Evolutionary conservation across 2,797 vertebrate species (phyloP).

Genomic region (Sebastes minor): DNA sequence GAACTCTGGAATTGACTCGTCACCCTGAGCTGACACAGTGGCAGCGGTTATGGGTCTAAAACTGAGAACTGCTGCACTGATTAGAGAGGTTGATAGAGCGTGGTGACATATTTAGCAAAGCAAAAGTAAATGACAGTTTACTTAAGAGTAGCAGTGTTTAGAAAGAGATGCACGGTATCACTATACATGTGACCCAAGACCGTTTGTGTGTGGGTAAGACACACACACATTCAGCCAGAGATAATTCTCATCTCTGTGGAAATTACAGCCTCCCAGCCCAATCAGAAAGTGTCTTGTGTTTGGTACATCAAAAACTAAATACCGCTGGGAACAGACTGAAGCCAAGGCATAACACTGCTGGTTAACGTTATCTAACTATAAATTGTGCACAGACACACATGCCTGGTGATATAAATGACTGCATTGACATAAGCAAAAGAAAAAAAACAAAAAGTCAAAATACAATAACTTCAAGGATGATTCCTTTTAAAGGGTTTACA

Average conservation of each 20-base stretch:
- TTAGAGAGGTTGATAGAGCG: constrained; percentile 49
- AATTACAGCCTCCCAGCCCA: constrained; percentile 31
- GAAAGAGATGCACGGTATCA: constrained; percentile 14
- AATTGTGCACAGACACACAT: not conserved
- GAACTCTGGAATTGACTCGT: constrained; percentile 61
- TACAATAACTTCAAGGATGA: not conserved
- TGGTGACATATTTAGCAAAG: constrained; percentile 49
- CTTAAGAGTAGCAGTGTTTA: constrained; percentile 14
- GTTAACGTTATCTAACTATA: not conserved
- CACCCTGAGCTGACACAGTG: constrained; percentile 45
- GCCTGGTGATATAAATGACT: not conserved
- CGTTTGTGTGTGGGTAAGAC: not conserved
- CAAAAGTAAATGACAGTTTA: constrained; percentile 45
- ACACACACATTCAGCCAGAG: not conserved
- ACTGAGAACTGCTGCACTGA: constrained; percentile 50
- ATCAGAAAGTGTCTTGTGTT: constrained; percentile 1
- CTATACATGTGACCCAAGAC: not conserved
- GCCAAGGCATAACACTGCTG: not conserved
- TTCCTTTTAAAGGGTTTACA: not conserved
- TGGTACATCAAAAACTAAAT: not conserved
- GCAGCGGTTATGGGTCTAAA: constrained; percentile 37
- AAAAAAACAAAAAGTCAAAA: too few species aligned
- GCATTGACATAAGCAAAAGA: too few species aligned
- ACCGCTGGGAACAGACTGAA: constrained; percentile 2
- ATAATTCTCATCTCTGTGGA: constrained; percentile 8